phyloP scores from a whole-genome alignment of 1,140 invertebrate genomes.

The Calephelis nemesis region DNA sequence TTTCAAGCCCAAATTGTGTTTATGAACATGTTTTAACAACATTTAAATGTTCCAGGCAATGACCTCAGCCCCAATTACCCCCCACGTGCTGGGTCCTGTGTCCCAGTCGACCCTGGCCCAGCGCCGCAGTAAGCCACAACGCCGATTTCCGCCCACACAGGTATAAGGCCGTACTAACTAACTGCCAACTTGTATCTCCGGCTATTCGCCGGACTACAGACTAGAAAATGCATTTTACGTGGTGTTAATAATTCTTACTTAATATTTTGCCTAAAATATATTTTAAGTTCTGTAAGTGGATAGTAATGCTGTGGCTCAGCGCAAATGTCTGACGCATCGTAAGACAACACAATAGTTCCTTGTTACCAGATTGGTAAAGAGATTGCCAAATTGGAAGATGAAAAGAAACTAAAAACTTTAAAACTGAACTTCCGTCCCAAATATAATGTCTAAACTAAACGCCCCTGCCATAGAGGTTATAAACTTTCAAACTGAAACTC shows the following conservation, averaged over 20 bases:
- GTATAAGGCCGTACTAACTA: slow-evolving; percentile 40
- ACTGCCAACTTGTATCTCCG: slow-evolving; percentile 11
- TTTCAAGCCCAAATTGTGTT: no score
- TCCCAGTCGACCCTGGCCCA: slow-evolving; percentile 73
- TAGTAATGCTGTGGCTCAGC: no score
- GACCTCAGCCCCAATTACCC: slow-evolving; percentile 68
- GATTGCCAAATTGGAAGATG: no score
- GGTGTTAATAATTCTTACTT: slow-evolving; percentile 1
- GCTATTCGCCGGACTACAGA: not conserved
- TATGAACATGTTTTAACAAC: no score
- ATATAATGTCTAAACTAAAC: no score
- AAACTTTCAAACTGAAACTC: no score
- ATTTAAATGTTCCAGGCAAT: slow-evolving; percentile 48
- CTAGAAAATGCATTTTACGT: slow-evolving; percentile 9
- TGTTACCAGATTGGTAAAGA: no score
- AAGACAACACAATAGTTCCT: no score
- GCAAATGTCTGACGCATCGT: no score
- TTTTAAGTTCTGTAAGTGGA: not conserved
- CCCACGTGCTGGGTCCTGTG: slow-evolving; percentile 71
- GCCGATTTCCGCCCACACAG: slow-evolving; percentile 65
- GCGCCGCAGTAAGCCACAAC: slow-evolving; percentile 70
- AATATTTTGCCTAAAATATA: slow-evolving; percentile 10
- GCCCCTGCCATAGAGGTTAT: no score
- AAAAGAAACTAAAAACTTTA: no score
- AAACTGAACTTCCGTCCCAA: no score